Evolutionary conservation across 2,888 invertebrate genomes (phyloP), one percentile per base, ranked within the genome.

Genomic region (Onchidella celtica): DNA sequence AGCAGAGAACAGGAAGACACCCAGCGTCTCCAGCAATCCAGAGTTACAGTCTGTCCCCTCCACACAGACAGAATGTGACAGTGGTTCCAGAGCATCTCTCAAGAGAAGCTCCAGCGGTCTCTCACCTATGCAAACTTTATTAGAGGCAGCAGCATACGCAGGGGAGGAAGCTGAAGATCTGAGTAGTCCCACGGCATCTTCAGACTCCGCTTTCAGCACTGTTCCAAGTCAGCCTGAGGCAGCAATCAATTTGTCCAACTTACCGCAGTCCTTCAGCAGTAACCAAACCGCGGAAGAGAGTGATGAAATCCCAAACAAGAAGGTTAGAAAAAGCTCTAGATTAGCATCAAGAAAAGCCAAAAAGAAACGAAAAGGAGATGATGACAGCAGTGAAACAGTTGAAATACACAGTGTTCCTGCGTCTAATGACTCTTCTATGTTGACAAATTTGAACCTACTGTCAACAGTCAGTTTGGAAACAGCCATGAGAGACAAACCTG

Each of bases 381-480:
- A 36, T 57, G 38, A 66, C n/a, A 61, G 32, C 24, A 47, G 1
- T 29, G 21, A 57, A 61, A 27, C 32, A 14, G 34, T 24, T 17
- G 57, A 32, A 27, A 32, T 36, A 11, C 36, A 63, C 29, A 34
- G 57, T 27, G 32, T 24, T 14, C 1, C 32, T 4, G 3, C 21
- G 3, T 61, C 69, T n/a, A 59, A 69, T 40, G 78, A 78, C 17
- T 27, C 68, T 3, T 38, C 61, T 27, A 57, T 78, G 65, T 66
- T 75, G 32, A 79, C 72, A 40, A 79, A 79, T 29, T 38, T 82
- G 9, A 68, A 78, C n/a, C 82, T 82, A 6, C 63, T 82, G 6
- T 78, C 82, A 38, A 78, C 78, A 59, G 78, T 79, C 24, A 82
- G 82, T 68, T 57, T 79, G 4, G 59, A 82, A 61, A 73, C 73